phyloP scores from a whole-genome alignment of 2,113 vertebrate species.

The Eolophus roseicapilla region DNA sequence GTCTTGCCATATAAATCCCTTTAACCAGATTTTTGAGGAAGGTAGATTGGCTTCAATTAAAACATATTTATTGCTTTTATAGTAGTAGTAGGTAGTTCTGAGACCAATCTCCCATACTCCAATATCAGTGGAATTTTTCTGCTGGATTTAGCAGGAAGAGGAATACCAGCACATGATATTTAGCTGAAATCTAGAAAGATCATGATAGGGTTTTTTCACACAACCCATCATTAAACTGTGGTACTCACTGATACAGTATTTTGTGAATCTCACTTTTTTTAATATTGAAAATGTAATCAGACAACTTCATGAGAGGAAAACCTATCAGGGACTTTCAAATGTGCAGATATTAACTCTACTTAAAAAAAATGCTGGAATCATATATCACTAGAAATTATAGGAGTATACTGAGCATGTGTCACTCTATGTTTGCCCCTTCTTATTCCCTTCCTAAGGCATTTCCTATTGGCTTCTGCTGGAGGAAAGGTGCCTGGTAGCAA shows the following conservation, averaged over 20 bases:
- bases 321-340: neutral
- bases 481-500: neutral
- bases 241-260: neutral
- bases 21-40: neutral
- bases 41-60: neutral
- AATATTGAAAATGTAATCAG: neutral
- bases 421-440: neutral
- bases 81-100: neutral
- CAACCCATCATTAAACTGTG: neutral
- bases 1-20: neutral
- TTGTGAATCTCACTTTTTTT: neutral
- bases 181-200: neutral
- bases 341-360: neutral
- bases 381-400: neutral
- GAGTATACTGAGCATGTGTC: neutral
- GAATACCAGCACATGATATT: neutral
- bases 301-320: neutral
- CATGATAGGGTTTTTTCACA: neutral
- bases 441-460: neutral
- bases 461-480: neutral
- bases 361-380: neutral
- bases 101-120: neutral
- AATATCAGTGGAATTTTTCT: neutral
- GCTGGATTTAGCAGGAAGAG: neutral
- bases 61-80: neutral